These are phyloP conservation scores for Cotesia chilonis DNA, from an alignment of 1,140 invertebrate genomes.

Conservation along the genomic window DNA sequence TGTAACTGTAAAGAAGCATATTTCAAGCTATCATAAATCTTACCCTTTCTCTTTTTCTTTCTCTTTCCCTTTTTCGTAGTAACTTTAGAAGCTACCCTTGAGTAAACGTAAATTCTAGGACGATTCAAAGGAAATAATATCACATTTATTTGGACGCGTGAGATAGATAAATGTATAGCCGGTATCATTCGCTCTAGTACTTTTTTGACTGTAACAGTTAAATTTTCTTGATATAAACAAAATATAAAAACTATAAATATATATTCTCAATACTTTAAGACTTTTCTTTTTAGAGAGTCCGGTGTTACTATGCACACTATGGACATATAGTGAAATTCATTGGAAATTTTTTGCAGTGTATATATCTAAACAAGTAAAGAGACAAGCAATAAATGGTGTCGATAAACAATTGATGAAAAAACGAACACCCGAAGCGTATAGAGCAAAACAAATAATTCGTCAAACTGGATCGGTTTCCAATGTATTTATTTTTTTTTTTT, in stretches of 20 bases:
- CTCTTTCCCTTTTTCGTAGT: too few relatives aligned
- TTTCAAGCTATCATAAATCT: slow-evolving; percentile 37
- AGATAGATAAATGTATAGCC: slow-evolving; percentile 10
- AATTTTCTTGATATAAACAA: background rate
- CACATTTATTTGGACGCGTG: slow-evolving; percentile 15
- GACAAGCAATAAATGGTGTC: slow-evolving; percentile 15
- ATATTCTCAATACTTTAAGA: too few relatives aligned
- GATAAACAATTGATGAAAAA: slow-evolving; percentile 17
- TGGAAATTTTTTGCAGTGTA: background rate
- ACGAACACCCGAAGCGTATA: background rate
- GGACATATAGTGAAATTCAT: too few relatives aligned
- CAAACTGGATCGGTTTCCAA: slow-evolving; percentile 22
- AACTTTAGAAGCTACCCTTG: slow-evolving; percentile 11
- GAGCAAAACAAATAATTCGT: slow-evolving; percentile 31
- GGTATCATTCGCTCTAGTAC: background rate
- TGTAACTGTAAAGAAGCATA: slow-evolving; percentile 33
- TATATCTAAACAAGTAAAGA: background rate
- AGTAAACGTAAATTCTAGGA: slow-evolving; percentile 24
- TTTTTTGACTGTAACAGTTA: slow-evolving; percentile 1
- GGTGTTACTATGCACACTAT: too few relatives aligned
- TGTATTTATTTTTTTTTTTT: background rate
- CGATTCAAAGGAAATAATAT: slow-evolving; percentile 27
- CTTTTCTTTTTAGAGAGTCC: too few relatives aligned
- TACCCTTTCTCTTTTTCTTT: background rate
- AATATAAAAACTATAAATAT: background rate